phyloP scores from a whole-genome alignment of 64 coral and sea anemone genomes.

The Exaiptasia diaphana region DNA sequence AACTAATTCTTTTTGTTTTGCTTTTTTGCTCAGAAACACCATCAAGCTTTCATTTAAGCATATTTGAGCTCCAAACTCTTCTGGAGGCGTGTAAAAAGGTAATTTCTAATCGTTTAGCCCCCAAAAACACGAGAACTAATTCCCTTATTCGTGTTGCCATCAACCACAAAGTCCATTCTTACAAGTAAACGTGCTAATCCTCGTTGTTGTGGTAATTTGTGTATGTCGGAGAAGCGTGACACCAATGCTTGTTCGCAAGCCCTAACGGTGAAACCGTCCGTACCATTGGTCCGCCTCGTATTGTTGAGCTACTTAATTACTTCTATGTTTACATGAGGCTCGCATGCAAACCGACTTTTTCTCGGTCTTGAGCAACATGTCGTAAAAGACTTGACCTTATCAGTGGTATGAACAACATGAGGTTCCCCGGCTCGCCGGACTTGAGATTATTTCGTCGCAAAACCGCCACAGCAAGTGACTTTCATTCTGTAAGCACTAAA shows the following conservation, averaged over 20 bases:
- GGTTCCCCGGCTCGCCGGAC: conserved; percentile 27
- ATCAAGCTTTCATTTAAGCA: conserved; percentile 32
- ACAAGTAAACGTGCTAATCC: too few species aligned
- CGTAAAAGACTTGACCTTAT: background rate
- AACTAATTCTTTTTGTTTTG: background rate
- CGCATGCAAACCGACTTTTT: too few species aligned
- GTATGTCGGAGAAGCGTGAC: too few species aligned
- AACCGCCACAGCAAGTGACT: background rate
- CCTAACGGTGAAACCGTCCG: too few species aligned
- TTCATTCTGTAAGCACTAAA: conserved; percentile 10
- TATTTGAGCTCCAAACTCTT: conserved; percentile 71
- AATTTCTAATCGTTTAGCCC: background rate
- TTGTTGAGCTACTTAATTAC: too few species aligned
- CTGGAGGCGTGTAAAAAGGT: conserved; percentile 88
- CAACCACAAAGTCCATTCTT: background rate
- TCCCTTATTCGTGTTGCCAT: background rate
- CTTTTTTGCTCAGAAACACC: conserved; percentile 49
- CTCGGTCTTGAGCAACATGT: too few species aligned
- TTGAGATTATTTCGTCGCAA: conserved; percentile 22
- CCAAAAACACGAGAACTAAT: background rate
- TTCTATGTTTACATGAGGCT: too few species aligned
- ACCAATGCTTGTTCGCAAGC: too few species aligned
- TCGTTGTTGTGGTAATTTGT: too few species aligned
- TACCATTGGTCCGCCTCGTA: too few species aligned
- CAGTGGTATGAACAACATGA: conserved; percentile 5